Conservation (phyloP, 2,113 vertebrate genomes). For the Rostratula benghalensis region DNA sequence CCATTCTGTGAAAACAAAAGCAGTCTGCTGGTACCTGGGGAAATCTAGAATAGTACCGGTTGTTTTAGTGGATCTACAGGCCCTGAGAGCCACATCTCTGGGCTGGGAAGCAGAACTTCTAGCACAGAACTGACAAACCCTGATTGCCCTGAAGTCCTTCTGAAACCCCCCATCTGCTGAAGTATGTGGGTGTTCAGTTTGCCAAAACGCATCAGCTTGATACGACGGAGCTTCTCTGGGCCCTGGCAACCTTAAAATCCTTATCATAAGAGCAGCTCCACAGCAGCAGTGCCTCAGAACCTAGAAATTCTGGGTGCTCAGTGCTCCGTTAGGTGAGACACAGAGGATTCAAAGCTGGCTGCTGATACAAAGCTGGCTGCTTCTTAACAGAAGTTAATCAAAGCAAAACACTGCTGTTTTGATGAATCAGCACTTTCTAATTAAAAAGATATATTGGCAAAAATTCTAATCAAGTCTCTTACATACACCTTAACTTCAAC, state of each 20-base stretch:
- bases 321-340: not conserved
- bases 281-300: not conserved
- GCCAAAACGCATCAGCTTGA: accelerated
- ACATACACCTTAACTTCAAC: not conserved
- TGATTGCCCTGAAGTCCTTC: not conserved
- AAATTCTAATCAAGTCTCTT: accelerated
- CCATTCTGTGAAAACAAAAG: not conserved
- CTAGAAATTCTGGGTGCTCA: not conserved
- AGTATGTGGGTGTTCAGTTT: not conserved
- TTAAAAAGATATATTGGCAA: accelerated
- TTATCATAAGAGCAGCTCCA: not conserved
- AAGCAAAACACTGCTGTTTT: not conserved
- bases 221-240: not conserved
- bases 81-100: accelerated
- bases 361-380: not conserved
- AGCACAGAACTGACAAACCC: not conserved
- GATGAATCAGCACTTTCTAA: not conserved
- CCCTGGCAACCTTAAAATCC: not conserved
- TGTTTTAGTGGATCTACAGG: not conserved
- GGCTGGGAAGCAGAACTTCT: not conserved
- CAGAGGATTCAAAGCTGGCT: not conserved
- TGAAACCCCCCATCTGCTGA: not conserved
- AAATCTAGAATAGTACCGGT: not conserved
- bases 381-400: not conserved
- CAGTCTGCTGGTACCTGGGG: not conserved